Evolutionary conservation across 2,797 vertebrate species (phyloP).

Genomic region (Xenopus petersii): DNA sequence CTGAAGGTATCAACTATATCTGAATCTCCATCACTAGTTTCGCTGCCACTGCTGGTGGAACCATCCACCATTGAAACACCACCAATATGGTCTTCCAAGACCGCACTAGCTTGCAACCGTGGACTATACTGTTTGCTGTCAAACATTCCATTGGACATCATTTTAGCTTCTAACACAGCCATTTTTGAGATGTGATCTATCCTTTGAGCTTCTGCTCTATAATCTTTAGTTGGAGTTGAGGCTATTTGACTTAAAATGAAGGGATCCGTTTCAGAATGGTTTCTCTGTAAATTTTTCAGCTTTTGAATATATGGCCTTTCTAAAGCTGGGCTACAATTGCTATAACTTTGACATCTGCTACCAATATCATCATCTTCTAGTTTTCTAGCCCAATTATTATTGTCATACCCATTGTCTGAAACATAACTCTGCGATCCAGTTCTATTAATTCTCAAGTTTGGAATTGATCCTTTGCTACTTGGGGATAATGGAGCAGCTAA

Average conservation of each 20-base stretch:
- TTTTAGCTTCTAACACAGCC: conserved; percentile 70
- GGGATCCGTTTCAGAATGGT: conserved; percentile 73
- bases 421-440: conserved; percentile 65
- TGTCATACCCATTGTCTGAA: conserved; percentile 75
- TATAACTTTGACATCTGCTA: conserved; percentile 50
- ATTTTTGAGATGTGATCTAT: conserved; percentile 59
- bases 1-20: conserved; percentile 63
- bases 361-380: conserved; percentile 57
- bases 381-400: conserved; percentile 42
- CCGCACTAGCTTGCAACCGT: conserved; percentile 51
- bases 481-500: conserved; percentile 62
- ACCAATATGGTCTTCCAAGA: conserved; percentile 59
- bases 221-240: conserved; percentile 54
- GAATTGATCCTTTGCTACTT: conserved; percentile 69
- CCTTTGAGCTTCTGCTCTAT: conserved; percentile 57
- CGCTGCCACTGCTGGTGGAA: conserved; percentile 82
- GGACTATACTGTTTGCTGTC: conserved; percentile 61
- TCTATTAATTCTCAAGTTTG: conserved; percentile 66
- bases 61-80: conserved; percentile 77
- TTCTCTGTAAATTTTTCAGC: conserved; percentile 56
- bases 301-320: conserved; percentile 64
- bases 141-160: conserved; percentile 75
- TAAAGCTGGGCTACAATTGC: conserved; percentile 64
- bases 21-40: conserved; percentile 86
- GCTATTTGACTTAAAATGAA: conserved; percentile 76